Conservation (phyloP, 1,140 invertebrate genomes). For the Drosophila eugracilis region DNA sequence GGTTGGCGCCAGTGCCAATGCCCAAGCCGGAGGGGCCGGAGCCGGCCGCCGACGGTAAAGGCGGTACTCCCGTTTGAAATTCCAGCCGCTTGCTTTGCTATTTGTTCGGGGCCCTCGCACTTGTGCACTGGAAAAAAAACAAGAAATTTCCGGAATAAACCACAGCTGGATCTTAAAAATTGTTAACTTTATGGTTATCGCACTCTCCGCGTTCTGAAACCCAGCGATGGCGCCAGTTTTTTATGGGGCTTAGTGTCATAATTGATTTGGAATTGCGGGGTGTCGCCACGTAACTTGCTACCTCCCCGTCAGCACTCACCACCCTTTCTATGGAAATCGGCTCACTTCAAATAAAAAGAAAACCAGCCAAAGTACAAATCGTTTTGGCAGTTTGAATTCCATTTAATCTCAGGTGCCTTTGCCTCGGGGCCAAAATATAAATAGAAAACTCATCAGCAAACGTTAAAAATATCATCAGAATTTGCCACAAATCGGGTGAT, state of each 20-base stretch:
- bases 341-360: constrained; percentile 55
- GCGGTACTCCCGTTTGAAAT: constrained; percentile 37
- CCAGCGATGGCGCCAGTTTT: constrained; percentile 35
- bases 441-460: constrained; percentile 70
- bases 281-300: neutral
- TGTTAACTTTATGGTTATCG: neutral
- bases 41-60: constrained; percentile 19
- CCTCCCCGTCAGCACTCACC: neutral
- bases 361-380: constrained; percentile 10
- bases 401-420: constrained; percentile 58
- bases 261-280: constrained; percentile 44
- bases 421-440: constrained; percentile 43
- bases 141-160: neutral
- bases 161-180: neutral
- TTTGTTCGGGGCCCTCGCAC: constrained; percentile 15
- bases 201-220: neutral
- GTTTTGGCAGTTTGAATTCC: constrained; percentile 67
- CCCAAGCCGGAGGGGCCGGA: constrained; percentile 19
- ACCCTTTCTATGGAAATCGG: constrained; percentile 20
- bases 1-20: constrained; percentile 20
- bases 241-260: constrained; percentile 33
- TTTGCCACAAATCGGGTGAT: constrained; percentile 71
- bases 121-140: constrained; percentile 13
- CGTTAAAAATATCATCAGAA: constrained; percentile 67
- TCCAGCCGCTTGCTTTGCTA: constrained; percentile 3